Evolutionary conservation across 1,140 invertebrate species (phyloP), one percentile per base, ranked within the genome.

Genomic region (Ceratina japonica): DNA sequence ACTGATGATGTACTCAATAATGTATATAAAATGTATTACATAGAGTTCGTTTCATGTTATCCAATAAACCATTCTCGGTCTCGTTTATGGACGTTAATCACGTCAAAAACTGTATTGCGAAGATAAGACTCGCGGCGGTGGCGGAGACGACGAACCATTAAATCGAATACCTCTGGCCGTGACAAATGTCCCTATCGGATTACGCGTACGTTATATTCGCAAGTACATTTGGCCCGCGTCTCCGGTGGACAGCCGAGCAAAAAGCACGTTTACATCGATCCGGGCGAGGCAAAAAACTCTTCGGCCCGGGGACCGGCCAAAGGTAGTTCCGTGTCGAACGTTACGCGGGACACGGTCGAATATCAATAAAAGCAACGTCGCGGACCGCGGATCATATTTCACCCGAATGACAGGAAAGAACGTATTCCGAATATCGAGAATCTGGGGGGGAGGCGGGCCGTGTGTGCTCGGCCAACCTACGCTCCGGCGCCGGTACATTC

Each of bases 301-400:
- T 16, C 16, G 10, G 12, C 7, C 51, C 5, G 8, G 8, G 3
- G 5, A n/a, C 10, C 5, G 12, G n/a, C 2, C 3, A 22, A 1
- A 18, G 18, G 52, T 13, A 7, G 12, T 54, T 15, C 61, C 37
- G 15, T 59, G 74, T 58, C 63, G 31, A 75, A 58, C 52, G 52
- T 44, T 52, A 75, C 13, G 5, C 51, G 76, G 52, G 24, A 79
- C 76, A 73, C n/a, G 49, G 27, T 62, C 66, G 66, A 71, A 71
- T 77, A 77, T 71, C 75, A 77, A 71, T 77, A 31, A 77, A 77
- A 71, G 54, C 75, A 54, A 54, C 66, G 56, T 5, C 8, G 2
- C 18, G 16, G 24, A 24, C 27, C 49, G 61, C 24, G 27, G 71
- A 79, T 73, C 76, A 37, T 79, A 65, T 79, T 79, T 79, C 76